Conservation (phyloP, 2,888 invertebrate species). For the Sceliomorpha sp. region DNA sequence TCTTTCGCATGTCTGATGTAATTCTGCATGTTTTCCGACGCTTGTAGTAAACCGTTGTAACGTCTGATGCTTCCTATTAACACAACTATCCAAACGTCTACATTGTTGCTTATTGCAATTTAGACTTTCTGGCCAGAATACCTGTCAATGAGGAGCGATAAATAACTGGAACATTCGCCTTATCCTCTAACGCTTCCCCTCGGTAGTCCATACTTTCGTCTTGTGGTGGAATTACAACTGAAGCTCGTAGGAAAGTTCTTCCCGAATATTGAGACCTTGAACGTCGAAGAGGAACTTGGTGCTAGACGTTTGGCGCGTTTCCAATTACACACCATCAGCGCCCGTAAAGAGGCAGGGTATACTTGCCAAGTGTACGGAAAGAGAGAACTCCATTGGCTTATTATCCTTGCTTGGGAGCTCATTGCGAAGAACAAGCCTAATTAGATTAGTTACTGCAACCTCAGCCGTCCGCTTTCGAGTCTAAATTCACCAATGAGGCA, state of each 20-base stretch:
- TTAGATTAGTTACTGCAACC: conserved; percentile 42
- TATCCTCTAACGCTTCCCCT: too few relatives aligned
- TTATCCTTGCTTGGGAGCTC: conserved; percentile 32
- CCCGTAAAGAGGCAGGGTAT: conserved; percentile 17
- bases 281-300: conserved; percentile 20
- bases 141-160: too few relatives aligned
- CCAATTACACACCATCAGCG: conserved; percentile 47
- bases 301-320: conserved; percentile 38
- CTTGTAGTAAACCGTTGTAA: too few relatives aligned
- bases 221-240: too few relatives aligned
- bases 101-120: too few relatives aligned
- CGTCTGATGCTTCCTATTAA: too few relatives aligned
- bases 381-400: conserved; percentile 22
- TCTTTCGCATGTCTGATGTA: too few relatives aligned
- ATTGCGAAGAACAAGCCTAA: conserved; percentile 45
- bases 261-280: conserved; percentile 50
- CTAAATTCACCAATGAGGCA: conserved; percentile 25
- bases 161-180: too few relatives aligned
- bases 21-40: too few relatives aligned
- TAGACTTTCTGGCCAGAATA: too few relatives aligned
- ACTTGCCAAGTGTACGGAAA: conserved; percentile 30
- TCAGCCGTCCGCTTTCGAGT: conserved; percentile 10
- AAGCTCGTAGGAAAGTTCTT: conserved; percentile 31
- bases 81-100: too few relatives aligned
- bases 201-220: too few relatives aligned